Evolutionary conservation across 1,140 invertebrate species (phyloP), one percentile per base, ranked within the genome.

Genomic region (Choristoneura fumiferana): DNA sequence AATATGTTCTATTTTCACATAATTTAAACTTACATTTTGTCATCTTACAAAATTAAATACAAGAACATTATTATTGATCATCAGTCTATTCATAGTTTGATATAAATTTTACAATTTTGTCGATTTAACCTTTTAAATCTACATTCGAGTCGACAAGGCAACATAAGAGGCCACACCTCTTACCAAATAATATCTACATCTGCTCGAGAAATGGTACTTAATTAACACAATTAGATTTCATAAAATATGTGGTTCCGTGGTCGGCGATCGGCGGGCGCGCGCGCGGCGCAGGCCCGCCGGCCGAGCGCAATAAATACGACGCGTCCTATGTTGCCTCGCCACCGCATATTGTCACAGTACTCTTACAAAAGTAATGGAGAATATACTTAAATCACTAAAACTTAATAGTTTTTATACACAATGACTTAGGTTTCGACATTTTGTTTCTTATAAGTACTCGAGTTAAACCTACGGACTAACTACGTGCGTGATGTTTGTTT

Each of bases 341-440:
- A 8, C 54, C 53, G 64, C 66, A 81, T 85, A 85, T 88, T 84
- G 84, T 89, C 83, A 69, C 80, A 79, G 73, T 85, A 87, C 75
- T 81, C 81, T 84, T 84, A 83, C 72, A 69, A 62, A 73, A 82
- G 74, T 82, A 86, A 87, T 81, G 84, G 82, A 89, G 86, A 84
- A 84, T 82, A 84, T 84, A 76, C 84, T 86, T 89, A 89, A 56
- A 76, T 69, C 45, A 63, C 82, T 87, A 86, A 78, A 84, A 84
- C 83, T 85, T 88, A 86, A 78, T 80, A 79, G 75, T 76, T 86
- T 84, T 87, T 87, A 88, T 88, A 89, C 81, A 89, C 80, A 87
- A 89, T 89, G 86, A 89, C 86, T 89, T 89, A 89, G 86, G 81
- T 86, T 89, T 85, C 84, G 83, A 89, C 83, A 84, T 81, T 82